Conservation (phyloP, 2,797 vertebrate genomes). For the Ambastaia sidthimunki region DNA sequence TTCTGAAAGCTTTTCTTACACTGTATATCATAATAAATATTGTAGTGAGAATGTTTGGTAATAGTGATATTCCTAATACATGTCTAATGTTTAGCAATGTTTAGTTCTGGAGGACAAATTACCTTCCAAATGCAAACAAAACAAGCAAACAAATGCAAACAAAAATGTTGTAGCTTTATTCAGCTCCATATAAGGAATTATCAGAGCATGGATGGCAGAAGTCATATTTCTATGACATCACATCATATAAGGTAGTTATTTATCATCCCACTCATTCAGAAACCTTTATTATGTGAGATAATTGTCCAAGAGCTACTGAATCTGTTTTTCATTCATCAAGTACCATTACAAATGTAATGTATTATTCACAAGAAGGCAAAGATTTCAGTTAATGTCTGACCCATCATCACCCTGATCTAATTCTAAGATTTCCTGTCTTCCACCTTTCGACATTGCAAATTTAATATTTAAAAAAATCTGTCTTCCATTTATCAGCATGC, state of each 20-base stretch:
- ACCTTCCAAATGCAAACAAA: neutral
- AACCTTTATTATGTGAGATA: slow-evolving; percentile 3
- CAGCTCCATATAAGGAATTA: neutral
- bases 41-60: no score
- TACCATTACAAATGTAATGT: neutral
- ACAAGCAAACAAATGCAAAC: neutral
- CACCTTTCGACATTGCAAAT: slow-evolving; percentile 21
- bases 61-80: neutral
- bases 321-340: slow-evolving; percentile 13
- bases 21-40: no score
- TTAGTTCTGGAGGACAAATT: neutral
- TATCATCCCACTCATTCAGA: slow-evolving; percentile 1
- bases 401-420: neutral
- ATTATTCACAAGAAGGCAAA: slow-evolving; percentile 11
- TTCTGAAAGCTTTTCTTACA: no score
- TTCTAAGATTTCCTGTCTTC: neutral
- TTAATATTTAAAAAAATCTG: neutral
- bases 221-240: neutral
- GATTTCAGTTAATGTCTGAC: slow-evolving; percentile 11
- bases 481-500: slow-evolving; percentile 19
- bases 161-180: neutral
- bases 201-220: neutral
- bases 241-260: neutral
- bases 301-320: neutral
- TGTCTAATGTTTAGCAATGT: neutral